Percentiles rank a stretch among this genome's conserved stretches.
Evolutionary conservation across 2,888 invertebrate species (phyloP).

Genomic region (Trissolcus brochymenae): DNA sequence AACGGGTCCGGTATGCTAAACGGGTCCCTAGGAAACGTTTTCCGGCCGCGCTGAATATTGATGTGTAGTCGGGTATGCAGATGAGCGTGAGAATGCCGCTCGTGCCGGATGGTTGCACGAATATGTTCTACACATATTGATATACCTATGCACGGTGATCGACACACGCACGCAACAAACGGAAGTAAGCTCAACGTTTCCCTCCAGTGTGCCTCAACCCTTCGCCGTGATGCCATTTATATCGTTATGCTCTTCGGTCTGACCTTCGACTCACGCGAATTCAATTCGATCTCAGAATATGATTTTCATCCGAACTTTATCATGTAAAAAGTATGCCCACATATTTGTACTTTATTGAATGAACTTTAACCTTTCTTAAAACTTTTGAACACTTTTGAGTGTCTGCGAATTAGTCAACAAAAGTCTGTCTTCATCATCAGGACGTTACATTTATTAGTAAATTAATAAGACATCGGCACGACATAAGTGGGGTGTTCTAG

Average conservation of each 20-base stretch:
- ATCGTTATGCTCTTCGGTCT: conserved; percentile 34
- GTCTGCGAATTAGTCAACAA: too few relatives aligned
- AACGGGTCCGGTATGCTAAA: conserved; percentile 72
- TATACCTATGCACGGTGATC: conserved; percentile 43
- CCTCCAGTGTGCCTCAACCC: conserved; percentile 51
- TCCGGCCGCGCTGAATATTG: conserved; percentile 73
- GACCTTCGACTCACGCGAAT: conserved; percentile 36
- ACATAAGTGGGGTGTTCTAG: conserved; percentile 46
- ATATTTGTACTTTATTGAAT: too few relatives aligned
- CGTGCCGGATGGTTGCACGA: conserved; percentile 70
- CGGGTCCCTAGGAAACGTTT: conserved; percentile 68
- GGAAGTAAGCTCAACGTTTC: conserved; percentile 67
- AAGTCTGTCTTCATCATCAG: too few relatives aligned
- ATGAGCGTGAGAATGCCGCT: conserved; percentile 75
- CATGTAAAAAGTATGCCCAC: too few relatives aligned
- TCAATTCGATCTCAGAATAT: not conserved
- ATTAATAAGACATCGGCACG: conserved; percentile 40
- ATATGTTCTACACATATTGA: conserved; percentile 56
- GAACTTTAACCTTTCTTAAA: too few relatives aligned
- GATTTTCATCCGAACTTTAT: not conserved
- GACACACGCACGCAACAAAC: conserved; percentile 62
- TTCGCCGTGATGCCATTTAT: conserved; percentile 30
- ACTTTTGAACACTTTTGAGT: too few relatives aligned
- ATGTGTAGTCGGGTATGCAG: conserved; percentile 74
- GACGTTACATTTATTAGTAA: conserved; percentile 9